Evolutionary conservation across 2,113 vertebrate genomes (phyloP), one percentile per base, ranked within the genome.

Genomic region (Atherinomorus stipes): DNA sequence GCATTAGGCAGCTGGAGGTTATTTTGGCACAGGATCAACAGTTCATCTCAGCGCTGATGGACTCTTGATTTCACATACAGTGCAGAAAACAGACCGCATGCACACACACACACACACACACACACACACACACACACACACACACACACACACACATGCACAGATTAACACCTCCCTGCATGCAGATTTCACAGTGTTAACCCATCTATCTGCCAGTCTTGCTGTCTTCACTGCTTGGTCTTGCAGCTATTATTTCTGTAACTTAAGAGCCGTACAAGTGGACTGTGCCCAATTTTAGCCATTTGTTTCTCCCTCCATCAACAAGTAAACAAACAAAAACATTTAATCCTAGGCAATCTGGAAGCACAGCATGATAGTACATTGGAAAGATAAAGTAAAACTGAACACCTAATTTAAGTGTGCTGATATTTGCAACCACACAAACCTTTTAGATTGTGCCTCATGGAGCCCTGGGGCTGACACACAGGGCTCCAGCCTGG

Each of bases 21-120:
- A 90, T 93, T 93, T 90, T 89, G 88, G 88, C 89, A 68, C 26
- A 52, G 79, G 89, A 91, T 93, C 89, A 92, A 89, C 78, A 42
- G 72, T 81, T 72, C 73, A 89, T 85, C 80, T 88, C 75, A 56
- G 25, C 73, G 53, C 44, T 73, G 75, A 89, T 75, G 79, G 77
- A 87, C 53, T 59, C 79, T 83, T 76, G 74, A 85, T 86, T 83
- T 68, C 71, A 78, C 56, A 77, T 28, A 53, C 42, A 57, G 49
- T 8, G 40, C 28, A 47, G 42, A 64, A 58, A 52, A 63, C 31
- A 57, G 59, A 7, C n/a, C 11, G n/a, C 21, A 22, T 22, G 7
- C n/a, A 34, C 56, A 22, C 65, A 60, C 45, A 40, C 65, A n/a
- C n/a, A n/a, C n/a, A n/a, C n/a, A n/a, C n/a, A n/a, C n/a, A n/a